Evolutionary conservation across 1,140 invertebrate genomes (phyloP).

Genomic region (Cecropterus lyciades): DNA sequence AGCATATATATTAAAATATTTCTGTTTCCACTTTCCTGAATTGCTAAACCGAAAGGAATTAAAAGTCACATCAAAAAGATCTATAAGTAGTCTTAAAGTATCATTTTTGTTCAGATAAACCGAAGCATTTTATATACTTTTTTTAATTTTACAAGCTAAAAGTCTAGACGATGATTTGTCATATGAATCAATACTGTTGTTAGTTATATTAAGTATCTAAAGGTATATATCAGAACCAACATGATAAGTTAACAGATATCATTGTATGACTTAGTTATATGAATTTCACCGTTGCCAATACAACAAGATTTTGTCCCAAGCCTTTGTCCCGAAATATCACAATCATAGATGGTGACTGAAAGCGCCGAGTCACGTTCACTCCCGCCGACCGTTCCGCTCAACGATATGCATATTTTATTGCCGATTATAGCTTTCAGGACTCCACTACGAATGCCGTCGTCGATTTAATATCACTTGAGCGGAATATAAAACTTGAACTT

Average conservation of each 20-base stretch:
- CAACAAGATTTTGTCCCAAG: not conserved
- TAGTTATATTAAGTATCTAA: too few relatives aligned
- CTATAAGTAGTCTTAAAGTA: too few relatives aligned
- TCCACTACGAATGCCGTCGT: slow-evolving; percentile 7
- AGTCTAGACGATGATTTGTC: too few relatives aligned
- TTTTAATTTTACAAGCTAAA: too few relatives aligned
- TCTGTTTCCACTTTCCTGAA: too few relatives aligned
- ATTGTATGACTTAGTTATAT: not conserved
- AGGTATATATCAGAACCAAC: too few relatives aligned
- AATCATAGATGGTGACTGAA: not conserved
- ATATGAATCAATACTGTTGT: too few relatives aligned
- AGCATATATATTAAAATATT: too few relatives aligned
- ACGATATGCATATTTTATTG: slow-evolving; percentile 22
- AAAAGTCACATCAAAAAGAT: too few relatives aligned
- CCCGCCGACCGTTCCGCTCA: slow-evolving; percentile 1
- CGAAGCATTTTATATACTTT: too few relatives aligned
- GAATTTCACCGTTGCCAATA: not conserved
- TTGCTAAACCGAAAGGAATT: too few relatives aligned
- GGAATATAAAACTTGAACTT: slow-evolving; percentile 13
- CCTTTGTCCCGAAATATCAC: not conserved
- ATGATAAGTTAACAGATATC: not conserved
- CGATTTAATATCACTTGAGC: slow-evolving; percentile 13
- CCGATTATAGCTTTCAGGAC: slow-evolving; percentile 23
- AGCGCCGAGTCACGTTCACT: slow-evolving; percentile 7
- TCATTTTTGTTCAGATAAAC: too few relatives aligned